Base-by-base conservation (phyloP, 2,113 vertebrate species). In the Passer montanus region DNA sequence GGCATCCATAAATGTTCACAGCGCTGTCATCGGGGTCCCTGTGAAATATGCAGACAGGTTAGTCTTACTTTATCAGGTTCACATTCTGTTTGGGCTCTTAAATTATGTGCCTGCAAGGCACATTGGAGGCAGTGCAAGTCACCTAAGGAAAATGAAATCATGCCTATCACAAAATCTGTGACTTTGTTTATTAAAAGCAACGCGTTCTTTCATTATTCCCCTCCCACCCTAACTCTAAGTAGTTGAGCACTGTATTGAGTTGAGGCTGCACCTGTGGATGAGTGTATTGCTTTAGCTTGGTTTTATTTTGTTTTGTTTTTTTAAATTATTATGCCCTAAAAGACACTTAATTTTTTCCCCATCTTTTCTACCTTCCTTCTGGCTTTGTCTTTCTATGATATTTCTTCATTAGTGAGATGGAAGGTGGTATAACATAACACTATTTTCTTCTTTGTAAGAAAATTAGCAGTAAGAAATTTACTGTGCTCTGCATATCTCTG, bases 11-110 rank as follows among this genome's bases (percentile, higher is more conserved):
- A 97, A 93, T 99, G 99, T 96, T 99, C 99, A 11, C 99, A 99
- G 97, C 99, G 99, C 73, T 99, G 99, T 97, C 99, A 99, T 96
- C 97, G 99, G 87, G 99, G 99, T 83, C 97, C 98, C 91, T 99
- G 99, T 93, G 99, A 99, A 95, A 99, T 98, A 80, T 99, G 99
- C 96, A 98, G 99, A 96, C 99, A 99, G 98, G 99, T 99, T 87
- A 94, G 97, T 95, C 30, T 74, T 88, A 20, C 47, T 84, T 49
- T 44, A 78, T 31, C 64, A 52, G 4, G 9, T 33, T 64, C 16
- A 31, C 7, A 1, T 39, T 86, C 55, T 60, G 17, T 50, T 92
- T 35, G 11, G 37, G 18, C 59, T 88, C 56, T 49, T 49, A 33
- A 93, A 55, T 9, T 68, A 0, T 37, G 10, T 78, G 23, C 24